Conservation (phyloP, 2,113 vertebrate species). For the Gymnorhina tibicen region DNA sequence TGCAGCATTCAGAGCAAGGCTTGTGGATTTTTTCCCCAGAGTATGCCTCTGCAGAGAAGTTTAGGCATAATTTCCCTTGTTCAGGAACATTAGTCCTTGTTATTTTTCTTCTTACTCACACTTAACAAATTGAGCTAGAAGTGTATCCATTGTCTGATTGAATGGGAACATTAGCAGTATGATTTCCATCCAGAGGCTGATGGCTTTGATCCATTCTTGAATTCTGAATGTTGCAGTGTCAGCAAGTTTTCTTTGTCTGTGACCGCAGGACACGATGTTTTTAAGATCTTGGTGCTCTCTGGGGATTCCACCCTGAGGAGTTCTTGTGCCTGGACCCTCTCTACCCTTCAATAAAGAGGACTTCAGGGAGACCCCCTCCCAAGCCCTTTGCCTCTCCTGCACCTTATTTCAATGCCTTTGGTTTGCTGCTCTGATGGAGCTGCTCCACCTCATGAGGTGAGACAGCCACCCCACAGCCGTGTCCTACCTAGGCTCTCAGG, state of each 20-base stretch:
- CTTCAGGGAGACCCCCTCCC: too few species aligned
- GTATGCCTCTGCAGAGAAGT: neutral
- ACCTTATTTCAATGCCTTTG: too few species aligned
- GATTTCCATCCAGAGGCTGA: neutral
- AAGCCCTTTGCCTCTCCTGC: too few species aligned
- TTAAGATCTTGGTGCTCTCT: too few species aligned
- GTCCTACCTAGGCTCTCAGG: too few species aligned
- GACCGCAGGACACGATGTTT: too few species aligned
- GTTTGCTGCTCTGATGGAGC: too few species aligned
- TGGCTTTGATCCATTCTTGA: neutral
- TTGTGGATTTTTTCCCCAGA: neutral
- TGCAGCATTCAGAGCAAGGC: neutral
- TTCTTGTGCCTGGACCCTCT: too few species aligned
- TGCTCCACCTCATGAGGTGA: too few species aligned
- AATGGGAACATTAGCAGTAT: neutral
- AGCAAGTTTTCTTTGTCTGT: neutral
- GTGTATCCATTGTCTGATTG: neutral
- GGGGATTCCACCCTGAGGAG: too few species aligned
- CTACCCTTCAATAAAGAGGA: too few species aligned
- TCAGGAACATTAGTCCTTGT: neutral
- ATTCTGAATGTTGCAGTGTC: neutral
- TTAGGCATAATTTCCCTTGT: neutral
- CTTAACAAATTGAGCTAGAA: neutral
- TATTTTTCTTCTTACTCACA: neutral
- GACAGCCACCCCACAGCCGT: too few species aligned